Base-by-base conservation (phyloP, 2,113 vertebrate genomes). In the Lathamus discolor region DNA sequence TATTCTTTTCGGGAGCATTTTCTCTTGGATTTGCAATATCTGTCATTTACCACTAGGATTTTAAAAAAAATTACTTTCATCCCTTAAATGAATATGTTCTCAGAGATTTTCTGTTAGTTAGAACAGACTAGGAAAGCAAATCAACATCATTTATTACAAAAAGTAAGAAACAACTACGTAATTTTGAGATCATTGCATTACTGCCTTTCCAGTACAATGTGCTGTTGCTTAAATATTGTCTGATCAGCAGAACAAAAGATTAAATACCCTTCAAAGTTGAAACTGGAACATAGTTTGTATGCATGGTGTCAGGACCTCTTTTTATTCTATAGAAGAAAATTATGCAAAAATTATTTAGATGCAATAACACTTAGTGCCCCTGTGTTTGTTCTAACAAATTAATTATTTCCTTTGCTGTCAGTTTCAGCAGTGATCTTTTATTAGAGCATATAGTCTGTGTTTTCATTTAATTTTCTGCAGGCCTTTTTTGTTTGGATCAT, bases 381-480 rank as follows among this genome's bases (percentile, higher is more conserved):
- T 91, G 13, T 83, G 83, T 81, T 96, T 95, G 52, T 81, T 86
- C 59, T 88, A 76, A 82, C 9, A 18, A 64, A 83, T 67, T 39
- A 43, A 83, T 80, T 82, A 91, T 89, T 83, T 94, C 63, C 59
- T 94, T 86, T 95, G 82, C 49, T 82, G 52, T 61, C 67, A 67
- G 37, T 67, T 88, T 81, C 51, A 92, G 62, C 12, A 27, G 35
- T 77, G 77, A 73, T 66, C 69, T 74, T 95, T 83, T 93, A 83
- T 92, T 93, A 93, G 76, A 93, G 86, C 66, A 67, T 46, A 77
- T 85, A 91, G 75, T 88, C 92, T 90, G 76, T 97, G 88, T 92
- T 97, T 97, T 97, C 80, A 87, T 97, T 98, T 97, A 76, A 97
- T 97, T 97, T 97, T 97, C 96, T 97, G 39, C 55, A 96, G 96